phyloP scores from a whole-genome alignment of 2,888 invertebrate genomes.

The Tachina lurida region DNA sequence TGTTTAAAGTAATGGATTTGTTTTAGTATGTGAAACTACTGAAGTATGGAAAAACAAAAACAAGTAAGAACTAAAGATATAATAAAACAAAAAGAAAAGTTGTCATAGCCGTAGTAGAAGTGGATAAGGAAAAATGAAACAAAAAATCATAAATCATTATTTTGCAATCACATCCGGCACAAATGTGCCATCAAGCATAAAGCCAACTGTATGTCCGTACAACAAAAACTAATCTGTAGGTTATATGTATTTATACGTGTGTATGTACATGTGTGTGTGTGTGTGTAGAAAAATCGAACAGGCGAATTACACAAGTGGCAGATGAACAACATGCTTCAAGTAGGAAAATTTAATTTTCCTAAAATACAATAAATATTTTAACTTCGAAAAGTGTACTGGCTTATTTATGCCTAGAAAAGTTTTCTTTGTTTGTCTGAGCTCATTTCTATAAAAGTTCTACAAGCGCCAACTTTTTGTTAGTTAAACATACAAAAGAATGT shows the following conservation, averaged over 20 bases:
- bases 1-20: constrained; percentile 47
- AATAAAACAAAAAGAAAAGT: constrained; percentile 45
- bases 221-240: constrained; percentile 22
- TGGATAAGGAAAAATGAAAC: constrained; percentile 71
- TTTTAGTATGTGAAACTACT: constrained; percentile 45
- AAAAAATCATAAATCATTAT: constrained; percentile 76
- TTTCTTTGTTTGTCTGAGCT: neutral
- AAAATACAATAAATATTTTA: constrained; percentile 14
- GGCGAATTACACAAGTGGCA: neutral
- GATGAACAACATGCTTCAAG: neutral
- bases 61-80: neutral
- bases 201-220: constrained; percentile 56
- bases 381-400: neutral
- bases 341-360: constrained; percentile 17
- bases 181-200: constrained; percentile 70
- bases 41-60: constrained; percentile 36
- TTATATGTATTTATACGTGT: neutral
- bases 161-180: constrained; percentile 75
- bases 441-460: neutral
- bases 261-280: neutral
- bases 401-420: constrained; percentile 7
- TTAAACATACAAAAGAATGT: constrained; percentile 27
- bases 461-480: neutral
- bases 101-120: constrained; percentile 72
- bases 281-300: constrained; percentile 19